These are phyloP conservation scores for Drosophila infuscata DNA, from an alignment of 2,888 invertebrate species.

Conservation along the genomic window DNA sequence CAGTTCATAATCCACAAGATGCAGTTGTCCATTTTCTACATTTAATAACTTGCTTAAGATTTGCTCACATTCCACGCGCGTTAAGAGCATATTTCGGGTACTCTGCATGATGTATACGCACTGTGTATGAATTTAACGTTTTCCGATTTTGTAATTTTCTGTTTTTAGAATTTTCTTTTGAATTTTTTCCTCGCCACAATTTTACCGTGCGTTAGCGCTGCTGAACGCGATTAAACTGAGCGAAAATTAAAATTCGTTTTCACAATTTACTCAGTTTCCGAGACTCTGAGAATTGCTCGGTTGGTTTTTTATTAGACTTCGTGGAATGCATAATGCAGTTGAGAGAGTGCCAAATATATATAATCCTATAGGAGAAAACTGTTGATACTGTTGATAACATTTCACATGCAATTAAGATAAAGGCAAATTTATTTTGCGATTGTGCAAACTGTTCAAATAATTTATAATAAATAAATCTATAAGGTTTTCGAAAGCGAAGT, in stretches of 20 bases:
- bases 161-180: neutral
- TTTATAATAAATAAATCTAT: neutral
- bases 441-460: neutral
- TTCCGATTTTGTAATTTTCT: conserved; percentile 1
- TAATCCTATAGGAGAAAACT: neutral
- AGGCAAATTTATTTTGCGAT: neutral
- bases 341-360: conserved; percentile 4
- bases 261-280: conserved; percentile 37
- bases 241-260: conserved; percentile 31
- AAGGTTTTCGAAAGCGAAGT: neutral
- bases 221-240: conserved; percentile 56
- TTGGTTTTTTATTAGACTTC: conserved; percentile 22
- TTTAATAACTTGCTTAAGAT: conserved; percentile 60
- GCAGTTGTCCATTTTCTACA: conserved; percentile 2
- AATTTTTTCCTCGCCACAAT: conserved; percentile 7
- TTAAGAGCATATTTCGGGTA: conserved; percentile 64
- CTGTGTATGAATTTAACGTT: conserved; percentile 2
- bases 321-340: conserved; percentile 7
- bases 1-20: conserved; percentile 50
- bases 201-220: conserved; percentile 47
- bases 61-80: conserved; percentile 57
- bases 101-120: conserved; percentile 46
- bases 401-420: neutral
- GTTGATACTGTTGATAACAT: neutral
- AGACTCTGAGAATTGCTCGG: conserved; percentile 30